Conservation (phyloP, 1,140 invertebrate genomes). For the Whitmania pigra region DNA sequence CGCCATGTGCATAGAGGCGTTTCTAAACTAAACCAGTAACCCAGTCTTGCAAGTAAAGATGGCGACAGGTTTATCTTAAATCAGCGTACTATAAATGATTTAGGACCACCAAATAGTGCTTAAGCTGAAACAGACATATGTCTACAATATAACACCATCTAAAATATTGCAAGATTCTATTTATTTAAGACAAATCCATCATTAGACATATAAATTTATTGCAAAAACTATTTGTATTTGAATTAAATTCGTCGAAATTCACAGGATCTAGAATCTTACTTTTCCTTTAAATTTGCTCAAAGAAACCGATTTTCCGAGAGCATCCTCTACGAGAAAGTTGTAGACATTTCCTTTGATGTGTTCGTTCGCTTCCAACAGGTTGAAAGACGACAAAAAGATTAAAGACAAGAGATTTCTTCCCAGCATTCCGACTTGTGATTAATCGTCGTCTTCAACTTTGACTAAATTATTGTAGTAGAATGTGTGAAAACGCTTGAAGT, state of each 20-base stretch:
- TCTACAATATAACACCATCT: no score
- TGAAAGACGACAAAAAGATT: no score
- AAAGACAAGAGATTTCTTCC: no score
- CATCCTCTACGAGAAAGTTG: conserved; percentile 60
- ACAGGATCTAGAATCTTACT: conserved; percentile 33
- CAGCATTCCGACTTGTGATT: no score
- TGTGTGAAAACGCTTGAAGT: no score
- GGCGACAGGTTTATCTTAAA: no score
- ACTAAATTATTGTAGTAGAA: no score
- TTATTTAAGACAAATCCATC: background rate
- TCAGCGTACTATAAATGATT: background rate
- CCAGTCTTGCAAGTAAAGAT: background rate
- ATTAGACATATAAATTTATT: background rate
- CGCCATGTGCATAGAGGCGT: no score
- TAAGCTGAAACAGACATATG: background rate
- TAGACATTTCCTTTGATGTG: conserved; percentile 46
- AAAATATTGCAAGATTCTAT: no score
- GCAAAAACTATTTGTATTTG: background rate
- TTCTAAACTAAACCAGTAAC: no score
- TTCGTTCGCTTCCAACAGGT: background rate
- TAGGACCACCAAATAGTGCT: background rate
- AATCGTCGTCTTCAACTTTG: no score
- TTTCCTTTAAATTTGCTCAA: conserved; percentile 54
- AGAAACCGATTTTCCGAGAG: conserved; percentile 57
- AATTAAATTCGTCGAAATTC: conserved; percentile 13